These are phyloP conservation scores for Tenthredo livida DNA, from an alignment of 2,888 invertebrate species.

Conservation along the genomic window DNA sequence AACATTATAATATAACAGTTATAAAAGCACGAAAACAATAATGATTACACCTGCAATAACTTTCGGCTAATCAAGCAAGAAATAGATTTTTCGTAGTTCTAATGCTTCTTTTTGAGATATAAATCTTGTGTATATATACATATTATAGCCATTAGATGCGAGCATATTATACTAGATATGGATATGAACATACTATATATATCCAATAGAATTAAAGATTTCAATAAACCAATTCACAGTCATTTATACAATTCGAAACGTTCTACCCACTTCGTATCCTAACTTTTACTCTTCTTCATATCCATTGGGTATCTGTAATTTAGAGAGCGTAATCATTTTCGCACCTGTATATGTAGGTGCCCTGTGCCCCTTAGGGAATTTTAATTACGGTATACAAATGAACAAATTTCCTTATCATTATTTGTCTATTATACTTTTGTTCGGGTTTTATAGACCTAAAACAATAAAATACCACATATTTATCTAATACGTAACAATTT, in stretches of 20 bases:
- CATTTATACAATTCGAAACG: no score
- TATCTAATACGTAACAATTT: background rate
- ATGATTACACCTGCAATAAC: background rate
- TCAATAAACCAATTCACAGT: slow-evolving; percentile 9
- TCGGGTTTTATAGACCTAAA: background rate
- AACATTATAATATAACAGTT: background rate
- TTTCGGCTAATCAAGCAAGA: background rate
- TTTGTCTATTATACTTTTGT: background rate
- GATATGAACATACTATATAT: background rate
- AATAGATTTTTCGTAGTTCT: background rate
- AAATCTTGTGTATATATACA: background rate
- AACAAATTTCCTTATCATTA: background rate
- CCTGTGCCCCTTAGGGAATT: background rate
- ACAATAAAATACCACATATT: background rate
- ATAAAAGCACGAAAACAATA: background rate
- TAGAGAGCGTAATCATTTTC: background rate
- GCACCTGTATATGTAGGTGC: background rate
- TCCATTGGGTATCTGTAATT: background rate
- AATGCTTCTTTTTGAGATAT: background rate
- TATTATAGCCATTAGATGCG: background rate
- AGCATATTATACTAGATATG: background rate
- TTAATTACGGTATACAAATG: background rate
- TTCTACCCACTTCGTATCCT: background rate
- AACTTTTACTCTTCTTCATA: background rate
- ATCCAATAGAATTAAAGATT: background rate